These are phyloP conservation scores for Stegophylla sp. DNA, from an alignment of 2,888 invertebrate species.

Conservation along the genomic window DNA sequence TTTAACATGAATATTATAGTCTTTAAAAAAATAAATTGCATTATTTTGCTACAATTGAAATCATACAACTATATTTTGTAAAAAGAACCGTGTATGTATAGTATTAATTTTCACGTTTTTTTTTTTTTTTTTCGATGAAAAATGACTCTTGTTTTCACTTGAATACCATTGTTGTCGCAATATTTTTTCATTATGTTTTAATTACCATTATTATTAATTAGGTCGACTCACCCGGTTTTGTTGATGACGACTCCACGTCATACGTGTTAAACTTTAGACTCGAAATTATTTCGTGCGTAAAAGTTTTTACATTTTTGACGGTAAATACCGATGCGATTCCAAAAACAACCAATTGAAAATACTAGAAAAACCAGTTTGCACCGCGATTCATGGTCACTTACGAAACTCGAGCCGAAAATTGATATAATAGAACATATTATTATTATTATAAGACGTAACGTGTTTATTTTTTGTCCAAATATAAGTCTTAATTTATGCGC, in stretches of 20 bases:
- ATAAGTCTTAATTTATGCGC: too few species aligned
- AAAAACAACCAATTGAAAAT: neutral
- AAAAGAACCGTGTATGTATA: too few species aligned
- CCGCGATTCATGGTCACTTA: slow-evolving; percentile 4
- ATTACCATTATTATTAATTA: too few species aligned
- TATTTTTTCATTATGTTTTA: neutral
- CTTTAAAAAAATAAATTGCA: too few species aligned
- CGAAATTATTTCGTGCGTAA: neutral
- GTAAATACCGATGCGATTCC: neutral
- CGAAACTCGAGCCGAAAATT: neutral
- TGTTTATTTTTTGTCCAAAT: neutral
- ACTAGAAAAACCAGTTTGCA: slow-evolving; percentile 24
- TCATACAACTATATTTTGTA: too few species aligned
- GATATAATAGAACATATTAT: neutral
- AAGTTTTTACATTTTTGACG: neutral
- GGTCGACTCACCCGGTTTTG: neutral
- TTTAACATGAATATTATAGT: too few species aligned
- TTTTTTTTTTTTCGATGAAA: neutral
- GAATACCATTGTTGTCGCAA: too few species aligned
- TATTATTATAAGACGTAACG: neutral
- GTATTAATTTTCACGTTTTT: neutral
- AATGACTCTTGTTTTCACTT: too few species aligned
- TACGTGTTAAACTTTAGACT: neutral
- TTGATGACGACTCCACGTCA: neutral
- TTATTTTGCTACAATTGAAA: too few species aligned